Conservation (phyloP, 2,888 invertebrate species). For the Euzetes globulus region DNA sequence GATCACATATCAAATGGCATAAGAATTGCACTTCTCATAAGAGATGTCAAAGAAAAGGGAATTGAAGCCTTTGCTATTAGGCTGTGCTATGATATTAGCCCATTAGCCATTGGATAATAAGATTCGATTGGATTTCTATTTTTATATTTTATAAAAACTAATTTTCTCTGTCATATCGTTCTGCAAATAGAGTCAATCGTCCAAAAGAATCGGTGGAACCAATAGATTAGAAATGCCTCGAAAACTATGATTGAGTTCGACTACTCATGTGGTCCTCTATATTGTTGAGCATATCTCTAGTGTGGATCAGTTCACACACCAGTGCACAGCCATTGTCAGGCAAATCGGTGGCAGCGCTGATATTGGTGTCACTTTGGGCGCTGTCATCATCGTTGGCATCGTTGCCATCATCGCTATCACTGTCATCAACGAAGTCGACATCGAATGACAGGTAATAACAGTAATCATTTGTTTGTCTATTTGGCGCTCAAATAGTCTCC, state of each 20-base stretch:
- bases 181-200: neutral
- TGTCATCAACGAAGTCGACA: neutral
- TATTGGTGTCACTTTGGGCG: neutral
- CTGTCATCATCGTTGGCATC: neutral
- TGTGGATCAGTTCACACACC: neutral
- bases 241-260: conserved; percentile 11
- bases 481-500: neutral
- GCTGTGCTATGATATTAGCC: neutral
- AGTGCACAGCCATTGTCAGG: conserved; percentile 1
- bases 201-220: neutral
- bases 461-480: conserved; percentile 15
- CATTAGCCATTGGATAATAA: neutral
- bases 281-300: neutral
- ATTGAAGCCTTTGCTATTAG: neutral
- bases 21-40: neutral
- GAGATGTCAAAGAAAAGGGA: neutral
- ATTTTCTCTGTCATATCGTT: neutral
- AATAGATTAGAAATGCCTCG: neutral
- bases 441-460: conserved; percentile 28
- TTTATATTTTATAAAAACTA: neutral
- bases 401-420: neutral
- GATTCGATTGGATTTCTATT: neutral
- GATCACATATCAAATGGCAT: neutral
- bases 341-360: conserved; percentile 4
- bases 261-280: conserved; percentile 16